Base-by-base conservation (phyloP, 2,113 vertebrate genomes). In the Serranochromis macrocephalus region DNA sequence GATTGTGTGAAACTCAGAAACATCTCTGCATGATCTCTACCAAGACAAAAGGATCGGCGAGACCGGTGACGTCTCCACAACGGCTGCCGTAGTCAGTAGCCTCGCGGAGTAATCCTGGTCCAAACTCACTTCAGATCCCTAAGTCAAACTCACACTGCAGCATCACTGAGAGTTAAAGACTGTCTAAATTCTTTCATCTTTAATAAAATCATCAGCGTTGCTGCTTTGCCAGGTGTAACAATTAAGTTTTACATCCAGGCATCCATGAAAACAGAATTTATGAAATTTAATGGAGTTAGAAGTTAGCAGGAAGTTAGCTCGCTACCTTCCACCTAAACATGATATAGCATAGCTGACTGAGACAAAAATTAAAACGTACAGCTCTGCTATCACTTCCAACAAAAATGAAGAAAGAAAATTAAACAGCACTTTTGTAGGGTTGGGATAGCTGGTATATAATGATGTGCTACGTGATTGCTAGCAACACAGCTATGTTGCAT, bases 201-300 rank as follows among this genome's bases (percentile, higher is more conserved):
- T 53, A 21, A 53, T 53, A 10, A 11, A 53, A 21, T 53, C 5
- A 53, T 53, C 19, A 10, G 51, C 0, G 0, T 21, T 53, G 19
- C 5, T 53, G 51, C 19, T 53, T 53, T 53, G 21, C 19, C 51
- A n/a, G 51, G 19, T 53, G 49, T n/a, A 53, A 6, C 1, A 53
- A 53, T n/a, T 53, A n/a, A 6, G 19, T 53, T 53, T 53, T 2
- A n/a, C 49, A 6, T 53, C 49, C 49, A n/a, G 49, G 49, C 0
- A 53, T 51, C 49, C 19, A 3, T 17, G 47, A 49, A 49, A 49
- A 17, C 7, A 49, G 16, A 0, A 49, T 49, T 49, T 8, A 49
- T 49, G 0, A 17, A 0, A 49, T 49, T 17, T 49, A 49, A 49
- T 0, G 0, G 16, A 49, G 16, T 49, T 49, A 49, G 16, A 8